Conservation (phyloP, 2,888 invertebrate species). For the Xanthorhoe spadicearia region DNA sequence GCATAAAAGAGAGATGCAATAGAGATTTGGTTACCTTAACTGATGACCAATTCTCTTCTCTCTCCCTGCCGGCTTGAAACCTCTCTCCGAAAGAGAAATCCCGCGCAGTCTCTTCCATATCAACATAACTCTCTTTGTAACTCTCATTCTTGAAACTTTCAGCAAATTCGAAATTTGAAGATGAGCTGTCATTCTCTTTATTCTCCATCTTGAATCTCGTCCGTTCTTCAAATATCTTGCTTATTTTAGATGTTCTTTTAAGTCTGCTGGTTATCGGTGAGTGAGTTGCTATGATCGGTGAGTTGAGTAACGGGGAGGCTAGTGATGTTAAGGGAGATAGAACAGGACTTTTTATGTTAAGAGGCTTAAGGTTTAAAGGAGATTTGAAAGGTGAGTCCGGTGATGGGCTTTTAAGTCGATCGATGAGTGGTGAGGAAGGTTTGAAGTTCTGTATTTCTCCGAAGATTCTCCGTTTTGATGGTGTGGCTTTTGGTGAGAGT, state of each 20-base stretch:
- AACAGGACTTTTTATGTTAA: conserved; percentile 19
- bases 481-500: conserved; percentile 47
- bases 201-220: conserved; percentile 68
- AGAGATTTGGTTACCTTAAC: conserved; percentile 62
- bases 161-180: conserved; percentile 49
- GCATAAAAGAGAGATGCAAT: conserved; percentile 5
- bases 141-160: conserved; percentile 12
- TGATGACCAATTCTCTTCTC: conserved; percentile 60
- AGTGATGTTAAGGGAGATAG: conserved; percentile 48
- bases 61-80: conserved; percentile 52
- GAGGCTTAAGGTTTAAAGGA: conserved; percentile 30
- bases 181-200: conserved; percentile 63
- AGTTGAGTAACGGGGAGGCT: conserved; percentile 50
- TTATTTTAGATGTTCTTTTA: conserved; percentile 61
- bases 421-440: conserved; percentile 57
- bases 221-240: conserved; percentile 70
- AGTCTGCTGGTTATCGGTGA: conserved; percentile 54
- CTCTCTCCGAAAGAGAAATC: conserved; percentile 66
- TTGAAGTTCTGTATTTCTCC: conserved; percentile 56
- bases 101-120: conserved; percentile 73
- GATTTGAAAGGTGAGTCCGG: conserved; percentile 32
- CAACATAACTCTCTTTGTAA: conserved; percentile 8
- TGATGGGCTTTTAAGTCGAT: conserved; percentile 54
- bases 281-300: conserved; percentile 37
- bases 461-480: conserved; percentile 66